Percentiles rank a stretch among this genome's conserved stretches.
Conservation (phyloP, 53 echinoderm and acorn worm species). For the Echinarachnius parma region DNA sequence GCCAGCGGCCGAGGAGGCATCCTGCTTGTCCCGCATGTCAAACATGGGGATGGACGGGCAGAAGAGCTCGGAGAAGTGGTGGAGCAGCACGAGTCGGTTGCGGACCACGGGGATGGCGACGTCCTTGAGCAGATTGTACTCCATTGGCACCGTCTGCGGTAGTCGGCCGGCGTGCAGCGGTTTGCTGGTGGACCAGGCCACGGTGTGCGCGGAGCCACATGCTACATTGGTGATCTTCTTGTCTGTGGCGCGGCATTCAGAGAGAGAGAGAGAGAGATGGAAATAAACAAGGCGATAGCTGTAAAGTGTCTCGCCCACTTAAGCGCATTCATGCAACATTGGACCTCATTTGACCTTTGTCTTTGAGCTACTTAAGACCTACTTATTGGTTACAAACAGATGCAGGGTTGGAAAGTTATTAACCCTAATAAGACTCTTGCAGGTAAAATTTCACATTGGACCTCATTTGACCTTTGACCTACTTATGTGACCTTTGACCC, state of each 20-base stretch:
- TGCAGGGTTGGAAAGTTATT: too few species aligned
- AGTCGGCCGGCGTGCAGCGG: constrained; percentile 92
- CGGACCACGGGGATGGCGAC: constrained; percentile 81
- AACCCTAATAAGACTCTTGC: too few species aligned
- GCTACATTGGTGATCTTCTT: constrained; percentile 99
- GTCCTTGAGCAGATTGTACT: constrained; percentile 95
- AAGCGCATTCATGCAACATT: too few species aligned
- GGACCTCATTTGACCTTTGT: too few species aligned
- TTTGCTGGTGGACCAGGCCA: constrained; percentile 98
- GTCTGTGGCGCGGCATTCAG: constrained; percentile 42
- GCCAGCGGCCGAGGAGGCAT: constrained; percentile 7
- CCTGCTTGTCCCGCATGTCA: constrained; percentile 70
- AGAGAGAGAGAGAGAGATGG: not conserved
- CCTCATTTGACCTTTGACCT: too few species aligned
- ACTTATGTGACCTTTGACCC: too few species aligned
- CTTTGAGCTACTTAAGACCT: too few species aligned
- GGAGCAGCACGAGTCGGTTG: constrained; percentile 85
- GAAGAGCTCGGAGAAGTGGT: constrained; percentile 98
- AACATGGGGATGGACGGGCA: constrained; percentile 99
- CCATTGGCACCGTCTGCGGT: constrained; percentile 81
- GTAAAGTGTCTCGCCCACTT: too few species aligned
- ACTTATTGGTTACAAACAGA: too few species aligned
- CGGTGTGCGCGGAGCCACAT: constrained; percentile 97
- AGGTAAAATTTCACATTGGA: too few species aligned
- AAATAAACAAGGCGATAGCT: too few species aligned